These are phyloP conservation scores for Dicycla oo DNA, from an alignment of 2,888 invertebrate genomes.

Conservation along the genomic window DNA sequence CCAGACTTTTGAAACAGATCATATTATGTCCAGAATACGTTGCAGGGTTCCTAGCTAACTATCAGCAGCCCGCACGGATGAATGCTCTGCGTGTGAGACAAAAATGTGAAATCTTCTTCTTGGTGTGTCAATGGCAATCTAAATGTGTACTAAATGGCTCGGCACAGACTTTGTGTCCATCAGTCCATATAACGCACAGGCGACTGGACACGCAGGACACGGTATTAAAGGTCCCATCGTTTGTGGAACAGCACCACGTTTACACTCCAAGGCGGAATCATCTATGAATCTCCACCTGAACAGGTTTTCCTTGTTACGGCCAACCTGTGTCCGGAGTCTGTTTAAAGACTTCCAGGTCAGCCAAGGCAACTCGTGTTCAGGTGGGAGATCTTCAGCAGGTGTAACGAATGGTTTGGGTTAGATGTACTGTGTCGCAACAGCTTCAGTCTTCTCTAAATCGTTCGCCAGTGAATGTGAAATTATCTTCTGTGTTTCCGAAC, in stretches of 20 bases:
- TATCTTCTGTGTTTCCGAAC: background rate
- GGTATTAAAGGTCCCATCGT: background rate
- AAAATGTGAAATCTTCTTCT: background rate
- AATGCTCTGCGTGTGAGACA: background rate
- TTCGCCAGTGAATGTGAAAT: background rate
- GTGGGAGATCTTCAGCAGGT: too few relatives aligned
- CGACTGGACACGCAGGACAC: background rate
- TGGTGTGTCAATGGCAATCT: background rate
- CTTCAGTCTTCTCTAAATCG: background rate
- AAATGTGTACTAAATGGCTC: too few relatives aligned
- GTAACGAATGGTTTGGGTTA: background rate
- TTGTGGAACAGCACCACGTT: background rate
- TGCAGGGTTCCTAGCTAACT: background rate
- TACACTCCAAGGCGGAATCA: too few relatives aligned
- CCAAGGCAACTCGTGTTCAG: background rate
- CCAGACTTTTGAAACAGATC: background rate
- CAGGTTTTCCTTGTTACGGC: too few relatives aligned
- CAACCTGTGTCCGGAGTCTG: too few relatives aligned
- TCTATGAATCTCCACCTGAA: background rate
- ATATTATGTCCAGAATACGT: background rate
- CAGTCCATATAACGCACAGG: background rate
- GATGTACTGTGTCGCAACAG: background rate
- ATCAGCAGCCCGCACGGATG: background rate
- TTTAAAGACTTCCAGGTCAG: too few relatives aligned
- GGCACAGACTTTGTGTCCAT: too few relatives aligned